Conservation (phyloP, 1,140 invertebrate species). For the Trichonephila inaurata region DNA sequence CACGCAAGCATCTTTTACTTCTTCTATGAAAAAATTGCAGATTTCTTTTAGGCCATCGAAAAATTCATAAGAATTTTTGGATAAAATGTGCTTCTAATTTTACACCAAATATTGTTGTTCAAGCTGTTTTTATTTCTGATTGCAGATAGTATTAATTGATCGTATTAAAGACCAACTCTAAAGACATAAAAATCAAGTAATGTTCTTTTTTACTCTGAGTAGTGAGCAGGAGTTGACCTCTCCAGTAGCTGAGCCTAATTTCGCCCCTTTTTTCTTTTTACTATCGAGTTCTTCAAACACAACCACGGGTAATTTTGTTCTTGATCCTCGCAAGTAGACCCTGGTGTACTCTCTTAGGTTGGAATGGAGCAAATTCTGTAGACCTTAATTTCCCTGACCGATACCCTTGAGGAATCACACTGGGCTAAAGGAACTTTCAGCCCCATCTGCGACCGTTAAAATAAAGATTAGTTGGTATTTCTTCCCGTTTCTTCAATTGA, state of each 20-base stretch:
- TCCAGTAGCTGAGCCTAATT: not conserved
- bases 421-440: not conserved
- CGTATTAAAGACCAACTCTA: not conserved
- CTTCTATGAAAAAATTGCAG: no score
- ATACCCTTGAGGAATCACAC: not conserved
- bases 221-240: not conserved
- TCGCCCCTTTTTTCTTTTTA: not conserved
- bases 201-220: not conserved
- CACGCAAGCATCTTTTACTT: no score
- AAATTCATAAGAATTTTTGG: no score
- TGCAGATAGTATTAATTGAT: no score
- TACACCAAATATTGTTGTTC: no score
- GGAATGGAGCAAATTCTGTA: constrained; percentile 35
- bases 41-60: no score
- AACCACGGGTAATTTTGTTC: constrained; percentile 45
- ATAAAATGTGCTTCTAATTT: no score
- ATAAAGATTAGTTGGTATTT: constrained; percentile 51
- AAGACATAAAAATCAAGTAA: not conserved
- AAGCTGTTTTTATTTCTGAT: no score
- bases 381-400: constrained; percentile 30
- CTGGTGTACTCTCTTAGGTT: constrained; percentile 17
- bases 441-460: constrained; percentile 61
- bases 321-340: constrained; percentile 49
- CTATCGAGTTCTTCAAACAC: constrained; percentile 26
- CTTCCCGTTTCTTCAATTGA: constrained; percentile 7